Conservation (phyloP, 2,888 invertebrate genomes). For the Spisula solida region DNA sequence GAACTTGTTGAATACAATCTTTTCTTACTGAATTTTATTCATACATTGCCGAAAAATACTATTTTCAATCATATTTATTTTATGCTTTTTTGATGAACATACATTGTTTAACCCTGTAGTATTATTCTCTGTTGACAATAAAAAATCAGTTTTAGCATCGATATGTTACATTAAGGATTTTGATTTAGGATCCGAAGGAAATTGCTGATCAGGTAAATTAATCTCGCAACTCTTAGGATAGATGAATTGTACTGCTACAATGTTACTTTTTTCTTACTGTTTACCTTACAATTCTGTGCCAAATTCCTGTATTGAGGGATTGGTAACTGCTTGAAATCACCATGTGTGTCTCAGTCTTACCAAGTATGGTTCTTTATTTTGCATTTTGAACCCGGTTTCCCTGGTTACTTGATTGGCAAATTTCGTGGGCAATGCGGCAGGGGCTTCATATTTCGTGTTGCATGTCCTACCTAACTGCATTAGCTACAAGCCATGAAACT, state of each 20-base stretch:
- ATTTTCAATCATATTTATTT: background rate
- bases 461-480: too few species aligned
- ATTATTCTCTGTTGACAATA: constrained; percentile 8
- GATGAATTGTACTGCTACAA: constrained; percentile 42
- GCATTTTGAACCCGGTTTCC: too few species aligned
- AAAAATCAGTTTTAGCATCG: background rate
- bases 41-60: background rate
- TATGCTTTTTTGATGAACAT: background rate
- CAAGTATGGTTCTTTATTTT: background rate
- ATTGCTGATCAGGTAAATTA: constrained; percentile 68
- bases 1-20: background rate
- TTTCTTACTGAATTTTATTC: background rate
- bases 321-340: background rate
- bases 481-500: too few species aligned
- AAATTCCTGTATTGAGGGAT: background rate
- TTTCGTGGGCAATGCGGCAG: too few species aligned
- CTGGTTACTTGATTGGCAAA: too few species aligned
- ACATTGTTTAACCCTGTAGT: constrained; percentile 9
- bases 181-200: constrained; percentile 70
- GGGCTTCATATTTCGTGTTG: too few species aligned
- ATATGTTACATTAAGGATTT: constrained; percentile 36
- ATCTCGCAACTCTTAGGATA: constrained; percentile 62
- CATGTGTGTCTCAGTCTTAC: background rate
- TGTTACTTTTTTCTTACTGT: constrained; percentile 28
- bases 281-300: constrained; percentile 20